phyloP scores from a whole-genome alignment of 2,797 vertebrate species.

The Hapalemur alaotrensis region DNA sequence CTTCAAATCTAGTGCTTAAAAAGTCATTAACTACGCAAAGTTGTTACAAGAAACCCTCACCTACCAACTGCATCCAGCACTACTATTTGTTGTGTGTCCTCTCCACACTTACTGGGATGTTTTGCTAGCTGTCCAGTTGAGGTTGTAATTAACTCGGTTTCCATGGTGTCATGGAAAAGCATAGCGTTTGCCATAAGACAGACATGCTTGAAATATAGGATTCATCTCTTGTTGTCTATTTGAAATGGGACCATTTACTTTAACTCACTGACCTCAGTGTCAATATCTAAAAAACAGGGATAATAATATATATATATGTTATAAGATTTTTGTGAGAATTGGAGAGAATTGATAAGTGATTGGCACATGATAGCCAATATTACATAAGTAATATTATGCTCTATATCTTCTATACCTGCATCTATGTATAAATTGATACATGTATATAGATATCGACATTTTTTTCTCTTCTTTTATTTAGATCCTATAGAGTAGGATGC shows the following conservation, averaged over 20 bases:
- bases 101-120: not conserved
- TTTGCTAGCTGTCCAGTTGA: not conserved
- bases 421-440: not conserved
- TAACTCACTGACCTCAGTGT: not conserved
- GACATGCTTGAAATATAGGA: not conserved
- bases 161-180: not conserved
- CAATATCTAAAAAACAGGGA: not conserved
- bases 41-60: not conserved
- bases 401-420: not conserved
- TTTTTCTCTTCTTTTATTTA: not conserved
- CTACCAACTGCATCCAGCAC: not conserved
- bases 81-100: not conserved
- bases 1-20: constrained; percentile 36
- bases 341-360: not conserved
- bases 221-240: not conserved
- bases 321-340: not conserved
- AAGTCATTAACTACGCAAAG: constrained; percentile 21
- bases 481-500: not conserved
- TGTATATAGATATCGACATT: not conserved
- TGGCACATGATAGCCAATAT: not conserved
- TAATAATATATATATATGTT: not conserved
- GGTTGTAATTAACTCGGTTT: not conserved
- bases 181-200: not conserved
- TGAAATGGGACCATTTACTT: not conserved
- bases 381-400: not conserved